Percentiles rank a stretch among this genome's conserved stretches.
Conservation (phyloP, 1,140 invertebrate genomes). For the Drosophila eugracilis region DNA sequence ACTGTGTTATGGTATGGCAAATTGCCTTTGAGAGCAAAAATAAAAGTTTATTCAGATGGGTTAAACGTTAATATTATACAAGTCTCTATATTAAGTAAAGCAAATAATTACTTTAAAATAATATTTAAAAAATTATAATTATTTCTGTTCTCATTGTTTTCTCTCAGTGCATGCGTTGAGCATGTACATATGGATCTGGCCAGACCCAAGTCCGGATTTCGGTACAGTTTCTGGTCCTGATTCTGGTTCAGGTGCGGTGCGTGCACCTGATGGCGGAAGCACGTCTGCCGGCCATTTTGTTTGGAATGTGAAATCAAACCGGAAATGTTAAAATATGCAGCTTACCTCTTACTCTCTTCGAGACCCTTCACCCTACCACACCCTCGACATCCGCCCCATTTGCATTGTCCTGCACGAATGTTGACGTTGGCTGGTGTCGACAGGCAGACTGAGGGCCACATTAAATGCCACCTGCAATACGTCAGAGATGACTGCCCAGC, state of each 20-base stretch:
- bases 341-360: constrained; percentile 45
- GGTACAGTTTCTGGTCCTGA: neutral
- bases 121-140: too few relatives aligned
- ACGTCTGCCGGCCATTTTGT: constrained; percentile 80
- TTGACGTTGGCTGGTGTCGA: constrained; percentile 53
- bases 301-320: constrained; percentile 79
- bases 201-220: neutral
- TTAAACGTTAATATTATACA: too few relatives aligned
- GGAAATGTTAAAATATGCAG: constrained; percentile 80
- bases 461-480: constrained; percentile 43
- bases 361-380: constrained; percentile 27
- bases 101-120: too few relatives aligned
- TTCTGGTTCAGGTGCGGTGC: constrained; percentile 39
- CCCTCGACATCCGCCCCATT: constrained; percentile 15
- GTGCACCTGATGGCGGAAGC: constrained; percentile 60
- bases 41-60: too few relatives aligned
- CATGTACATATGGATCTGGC: constrained; percentile 11
- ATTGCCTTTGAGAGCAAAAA: too few relatives aligned
- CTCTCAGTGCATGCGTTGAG: constrained; percentile 2
- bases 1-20: too few relatives aligned
- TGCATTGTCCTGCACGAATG: constrained; percentile 28
- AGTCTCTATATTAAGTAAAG: too few relatives aligned
- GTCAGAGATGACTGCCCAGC: constrained; percentile 3
- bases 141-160: too few relatives aligned
- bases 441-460: constrained; percentile 28